Evolutionary conservation across 2,888 invertebrate species (phyloP), one percentile per base, ranked within the genome.

Genomic region (Piscicola geometra): DNA sequence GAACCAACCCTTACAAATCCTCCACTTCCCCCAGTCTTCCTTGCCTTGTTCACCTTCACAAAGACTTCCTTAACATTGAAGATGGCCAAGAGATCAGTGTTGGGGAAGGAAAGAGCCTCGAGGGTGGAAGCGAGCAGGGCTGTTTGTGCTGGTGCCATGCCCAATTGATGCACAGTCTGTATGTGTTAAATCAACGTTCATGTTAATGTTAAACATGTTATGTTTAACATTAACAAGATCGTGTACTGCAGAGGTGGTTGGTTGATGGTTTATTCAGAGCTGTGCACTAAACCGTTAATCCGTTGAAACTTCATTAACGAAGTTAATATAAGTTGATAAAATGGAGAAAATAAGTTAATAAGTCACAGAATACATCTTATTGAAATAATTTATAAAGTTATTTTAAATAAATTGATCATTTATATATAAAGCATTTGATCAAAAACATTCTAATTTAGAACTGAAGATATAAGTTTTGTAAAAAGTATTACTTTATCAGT

Each of bases 51-150:
- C 47, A 25, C 25, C 33, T 2, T 18, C 28, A 41, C 28, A 32
- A 70, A 28, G n/a, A 28, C 25, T 36, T 18, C n/a, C 28, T 32
- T 25, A 25, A 33, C 30, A 21, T 36, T 36, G 85, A 92, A 90
- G 35, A 91, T 91, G 76, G 90, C 90, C 47, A 91, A 88, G 41
- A 92, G 86, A 77, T 91, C 89, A 28, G 92, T 90, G 1, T 90
- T 89, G 0, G 92, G 91, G 67, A 90, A 90, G 82, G 93, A 93
- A 79, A 96, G 87, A 0, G 95, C 92, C 66, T 93, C 92, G 78
- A 94, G 88, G 1, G 93, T 91, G 0, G 94, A 91, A 78, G 91
- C 91, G 72, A 93, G 84, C 0, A 92, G 86, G 75, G 25, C 25
- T 18, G 60, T 5, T 5, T 56, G 60, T 5, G n/a, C 3, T 25